Conservation (phyloP, 2,888 invertebrate genomes). For the Odontothrips loti region DNA sequence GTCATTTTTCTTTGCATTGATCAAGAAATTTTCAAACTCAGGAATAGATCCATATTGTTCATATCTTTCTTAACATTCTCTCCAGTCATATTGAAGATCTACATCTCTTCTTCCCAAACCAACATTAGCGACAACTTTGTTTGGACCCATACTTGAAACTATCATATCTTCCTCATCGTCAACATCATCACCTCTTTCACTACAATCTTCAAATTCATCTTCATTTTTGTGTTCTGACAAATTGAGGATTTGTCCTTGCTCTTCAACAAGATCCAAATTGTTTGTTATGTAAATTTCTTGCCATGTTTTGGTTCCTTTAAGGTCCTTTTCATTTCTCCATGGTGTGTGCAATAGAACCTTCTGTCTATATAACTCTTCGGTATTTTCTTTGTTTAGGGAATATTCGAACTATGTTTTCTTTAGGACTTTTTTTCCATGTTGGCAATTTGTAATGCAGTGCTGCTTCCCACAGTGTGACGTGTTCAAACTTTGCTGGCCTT, state of each 20-base stretch:
- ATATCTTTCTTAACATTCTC: neutral
- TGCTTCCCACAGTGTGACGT: neutral
- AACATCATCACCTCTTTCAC: neutral
- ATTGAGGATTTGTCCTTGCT: neutral
- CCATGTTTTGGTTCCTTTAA: neutral
- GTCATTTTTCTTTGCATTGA: neutral
- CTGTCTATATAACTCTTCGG: slow-evolving; percentile 26
- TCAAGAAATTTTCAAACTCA: neutral
- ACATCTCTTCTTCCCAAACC: slow-evolving; percentile 7
- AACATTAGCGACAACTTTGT: neutral
- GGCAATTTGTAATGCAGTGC: neutral
- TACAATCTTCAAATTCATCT: neutral
- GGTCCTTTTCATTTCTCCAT: slow-evolving; percentile 29
- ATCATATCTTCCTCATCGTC: slow-evolving; percentile 16
- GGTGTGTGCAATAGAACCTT: slow-evolving; percentile 7
- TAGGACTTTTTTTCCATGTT: neutral
- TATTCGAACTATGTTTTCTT: slow-evolving; percentile 19
- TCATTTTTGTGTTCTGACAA: neutral
- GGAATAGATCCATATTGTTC: neutral
- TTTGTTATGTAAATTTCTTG: neutral
- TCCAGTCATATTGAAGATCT: slow-evolving; percentile 26
- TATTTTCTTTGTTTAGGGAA: neutral
- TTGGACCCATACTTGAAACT: slow-evolving; percentile 24
- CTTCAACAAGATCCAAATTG: neutral
- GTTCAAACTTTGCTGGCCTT: neutral